Conservation (phyloP, 2,797 vertebrate species). For the Sebastes alutus region DNA sequence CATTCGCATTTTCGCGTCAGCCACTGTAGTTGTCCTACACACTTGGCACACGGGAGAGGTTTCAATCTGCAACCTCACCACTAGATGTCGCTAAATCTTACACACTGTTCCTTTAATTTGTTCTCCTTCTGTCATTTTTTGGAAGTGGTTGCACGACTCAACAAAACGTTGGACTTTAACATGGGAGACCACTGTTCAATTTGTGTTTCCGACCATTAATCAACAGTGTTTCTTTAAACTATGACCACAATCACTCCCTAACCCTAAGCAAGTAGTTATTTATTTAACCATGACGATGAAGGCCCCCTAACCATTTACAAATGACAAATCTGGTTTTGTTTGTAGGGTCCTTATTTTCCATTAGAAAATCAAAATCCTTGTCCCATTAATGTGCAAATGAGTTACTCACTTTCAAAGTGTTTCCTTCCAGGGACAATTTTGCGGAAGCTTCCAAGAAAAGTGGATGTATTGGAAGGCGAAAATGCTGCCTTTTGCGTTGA, state of each 20-base stretch:
- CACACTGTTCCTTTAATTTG: neutral
- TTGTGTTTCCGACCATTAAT: neutral
- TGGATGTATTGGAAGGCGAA: conserved; percentile 96
- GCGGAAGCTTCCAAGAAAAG: conserved; percentile 93
- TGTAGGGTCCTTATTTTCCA: neutral
- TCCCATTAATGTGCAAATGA: neutral
- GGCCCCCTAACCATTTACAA: neutral
- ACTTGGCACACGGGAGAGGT: no score
- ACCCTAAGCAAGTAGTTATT: neutral
- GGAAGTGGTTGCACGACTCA: neutral
- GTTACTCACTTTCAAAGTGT: neutral
- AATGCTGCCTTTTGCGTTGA: conserved; percentile 97
- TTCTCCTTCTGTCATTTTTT: neutral
- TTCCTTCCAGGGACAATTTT: conserved; percentile 87
- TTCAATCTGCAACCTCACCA: no score
- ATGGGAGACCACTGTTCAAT: neutral
- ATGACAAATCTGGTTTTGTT: neutral
- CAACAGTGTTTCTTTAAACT: neutral
- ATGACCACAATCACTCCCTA: neutral
- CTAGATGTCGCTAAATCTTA: no score
- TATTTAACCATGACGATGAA: neutral
- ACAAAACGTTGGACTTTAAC: neutral
- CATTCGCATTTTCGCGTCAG: no score
- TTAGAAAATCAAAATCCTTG: neutral
- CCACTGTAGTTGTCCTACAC: no score